These are phyloP conservation scores for Heterohyrax brucei DNA, from an alignment of 2,797 vertebrate genomes.

Conservation along the genomic window DNA sequence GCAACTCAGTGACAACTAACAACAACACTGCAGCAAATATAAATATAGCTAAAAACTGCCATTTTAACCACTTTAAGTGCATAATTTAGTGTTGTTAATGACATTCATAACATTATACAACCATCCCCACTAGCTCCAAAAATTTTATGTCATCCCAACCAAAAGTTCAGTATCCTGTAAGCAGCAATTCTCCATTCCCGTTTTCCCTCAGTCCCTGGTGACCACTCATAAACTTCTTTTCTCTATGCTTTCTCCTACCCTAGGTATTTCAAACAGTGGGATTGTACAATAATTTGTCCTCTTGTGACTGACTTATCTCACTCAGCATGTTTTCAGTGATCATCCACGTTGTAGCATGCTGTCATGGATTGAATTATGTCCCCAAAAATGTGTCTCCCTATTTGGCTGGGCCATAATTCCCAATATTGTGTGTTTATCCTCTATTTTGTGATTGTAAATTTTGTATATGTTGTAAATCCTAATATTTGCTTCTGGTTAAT, in stretches of 20 bases:
- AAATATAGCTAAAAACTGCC: no score
- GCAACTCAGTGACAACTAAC: not conserved
- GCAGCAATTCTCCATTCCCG: not conserved
- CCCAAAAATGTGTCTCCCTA: no score
- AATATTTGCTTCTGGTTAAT: no score
- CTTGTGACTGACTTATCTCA: not conserved
- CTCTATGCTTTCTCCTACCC: not conserved
- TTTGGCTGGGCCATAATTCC: no score
- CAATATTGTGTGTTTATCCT: no score
- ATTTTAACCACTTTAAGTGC: not conserved
- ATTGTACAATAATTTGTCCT: not conserved
- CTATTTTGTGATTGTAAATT: no score
- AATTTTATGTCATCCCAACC: not conserved
- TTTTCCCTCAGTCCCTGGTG: not conserved
- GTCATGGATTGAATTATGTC: no score
- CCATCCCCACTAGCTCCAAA: not conserved
- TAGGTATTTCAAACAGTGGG: not conserved
- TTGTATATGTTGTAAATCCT: no score
- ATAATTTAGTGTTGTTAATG: not conserved
- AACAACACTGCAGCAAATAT: not conserved
- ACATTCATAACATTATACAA: not conserved
- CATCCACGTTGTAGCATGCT: not conserved
- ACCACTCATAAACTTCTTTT: not conserved
- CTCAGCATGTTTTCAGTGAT: not conserved
- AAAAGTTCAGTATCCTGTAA: not conserved